These are phyloP conservation scores for Brachionichthys hirsutus DNA, from an alignment of 2,113 vertebrate genomes.

Conservation along the genomic window DNA sequence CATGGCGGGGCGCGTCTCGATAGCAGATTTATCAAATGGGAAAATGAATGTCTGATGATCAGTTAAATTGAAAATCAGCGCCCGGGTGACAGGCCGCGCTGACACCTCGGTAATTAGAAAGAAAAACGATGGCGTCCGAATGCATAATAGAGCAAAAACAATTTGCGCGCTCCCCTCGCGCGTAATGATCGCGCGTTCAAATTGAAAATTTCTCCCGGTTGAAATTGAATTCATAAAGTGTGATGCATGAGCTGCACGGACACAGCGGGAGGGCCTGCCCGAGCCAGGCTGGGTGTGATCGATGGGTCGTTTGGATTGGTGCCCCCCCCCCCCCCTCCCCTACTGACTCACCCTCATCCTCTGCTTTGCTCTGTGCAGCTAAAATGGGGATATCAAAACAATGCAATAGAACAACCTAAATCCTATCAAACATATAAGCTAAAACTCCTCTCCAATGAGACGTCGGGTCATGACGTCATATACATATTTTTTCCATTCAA, in stretches of 20 bases:
- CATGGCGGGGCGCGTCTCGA: conserved; percentile 98
- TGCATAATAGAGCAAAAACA: conserved; percentile 99
- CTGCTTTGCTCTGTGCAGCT: too few species aligned
- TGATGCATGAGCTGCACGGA: conserved; percentile 99
- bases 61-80: conserved; percentile 99
- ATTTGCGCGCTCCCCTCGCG: conserved; percentile 97
- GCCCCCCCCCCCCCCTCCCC: conserved; percentile 68
- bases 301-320: conserved; percentile 97
- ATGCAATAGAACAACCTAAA: too few species aligned
- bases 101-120: conserved; percentile 99
- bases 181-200: conserved; percentile 99
- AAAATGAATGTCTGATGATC: conserved; percentile 99
- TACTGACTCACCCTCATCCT: not conserved
- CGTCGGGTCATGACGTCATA: too few species aligned
- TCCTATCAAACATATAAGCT: too few species aligned
- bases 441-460: too few species aligned
- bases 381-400: too few species aligned
- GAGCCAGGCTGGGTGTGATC: conserved; percentile 81
- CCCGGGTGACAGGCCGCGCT: conserved; percentile 99
- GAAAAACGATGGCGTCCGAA: conserved; percentile 99
- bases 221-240: conserved; percentile 99
- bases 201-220: conserved; percentile 99
- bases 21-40: conserved; percentile 99
- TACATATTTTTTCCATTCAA: not conserved
- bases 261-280: conserved; percentile 85